Evolutionary conservation across 2,797 vertebrate species (phyloP).

Genomic region (Picus viridis): DNA sequence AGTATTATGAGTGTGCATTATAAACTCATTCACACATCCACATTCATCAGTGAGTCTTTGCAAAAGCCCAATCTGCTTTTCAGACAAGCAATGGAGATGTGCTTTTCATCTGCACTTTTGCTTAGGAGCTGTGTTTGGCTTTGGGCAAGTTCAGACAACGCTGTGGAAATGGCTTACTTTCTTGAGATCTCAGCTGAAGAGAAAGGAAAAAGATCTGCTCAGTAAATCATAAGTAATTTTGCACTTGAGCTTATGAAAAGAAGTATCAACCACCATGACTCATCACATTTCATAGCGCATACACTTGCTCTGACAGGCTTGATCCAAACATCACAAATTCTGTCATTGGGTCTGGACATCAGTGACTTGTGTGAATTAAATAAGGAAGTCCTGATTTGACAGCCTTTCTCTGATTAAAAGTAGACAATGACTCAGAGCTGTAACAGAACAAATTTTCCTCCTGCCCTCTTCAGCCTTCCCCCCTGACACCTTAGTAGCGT

Average conservation of each 20-base stretch:
- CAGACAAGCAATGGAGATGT: neutral
- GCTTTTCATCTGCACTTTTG: neutral
- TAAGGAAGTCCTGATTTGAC: neutral
- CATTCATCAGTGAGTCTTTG: neutral
- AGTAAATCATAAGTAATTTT: neutral
- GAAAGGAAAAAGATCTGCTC: neutral
- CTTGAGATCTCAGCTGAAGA: neutral
- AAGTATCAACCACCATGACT: neutral
- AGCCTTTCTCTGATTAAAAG: constrained; percentile 15
- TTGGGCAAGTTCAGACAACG: neutral
- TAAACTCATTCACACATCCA: neutral
- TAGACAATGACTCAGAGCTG: constrained; percentile 33
- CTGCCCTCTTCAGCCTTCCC: neutral
- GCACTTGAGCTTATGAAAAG: neutral
- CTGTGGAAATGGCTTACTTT: neutral
- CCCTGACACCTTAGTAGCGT: neutral
- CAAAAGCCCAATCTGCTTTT: neutral
- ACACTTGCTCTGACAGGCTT: neutral
- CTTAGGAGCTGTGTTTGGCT: neutral
- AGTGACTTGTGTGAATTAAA: constrained; percentile 16
- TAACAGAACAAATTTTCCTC: constrained; percentile 43
- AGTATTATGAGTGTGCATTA: neutral
- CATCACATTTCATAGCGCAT: neutral
- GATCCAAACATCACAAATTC: neutral
- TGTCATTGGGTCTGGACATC: neutral